A percentile compares a stretch with the other conserved stretches of the same genome.
Conservation (phyloP, 2,113 vertebrate genomes). For the Pontoporia blainvillei region DNA sequence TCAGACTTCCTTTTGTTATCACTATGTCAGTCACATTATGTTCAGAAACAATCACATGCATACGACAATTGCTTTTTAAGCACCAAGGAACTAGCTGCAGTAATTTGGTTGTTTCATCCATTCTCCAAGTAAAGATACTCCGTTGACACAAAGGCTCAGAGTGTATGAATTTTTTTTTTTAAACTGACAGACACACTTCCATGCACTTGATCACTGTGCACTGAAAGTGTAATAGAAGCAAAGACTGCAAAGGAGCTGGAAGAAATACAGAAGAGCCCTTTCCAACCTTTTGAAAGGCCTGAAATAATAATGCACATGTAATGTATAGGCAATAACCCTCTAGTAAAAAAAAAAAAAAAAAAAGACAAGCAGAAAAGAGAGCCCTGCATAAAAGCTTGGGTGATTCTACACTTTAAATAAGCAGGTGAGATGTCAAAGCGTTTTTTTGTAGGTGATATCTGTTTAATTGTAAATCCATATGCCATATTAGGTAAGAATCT, state of each 20-base stretch:
- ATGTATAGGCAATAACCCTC: background rate
- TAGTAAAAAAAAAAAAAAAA: background rate
- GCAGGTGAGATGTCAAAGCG: background rate
- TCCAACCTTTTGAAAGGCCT: background rate
- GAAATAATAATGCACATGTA: background rate
- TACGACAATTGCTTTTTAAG: constrained; percentile 39
- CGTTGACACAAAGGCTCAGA: background rate
- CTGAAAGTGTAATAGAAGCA: background rate
- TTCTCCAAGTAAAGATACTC: constrained; percentile 56
- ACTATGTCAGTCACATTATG: background rate
- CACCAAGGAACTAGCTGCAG: background rate
- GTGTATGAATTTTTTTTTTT: background rate
- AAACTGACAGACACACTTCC: background rate
- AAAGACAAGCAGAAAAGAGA: background rate
- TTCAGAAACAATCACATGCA: constrained; percentile 13
- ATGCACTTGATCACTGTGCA: background rate
- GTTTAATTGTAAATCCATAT: background rate
- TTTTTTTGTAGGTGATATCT: background rate
- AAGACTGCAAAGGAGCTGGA: background rate
- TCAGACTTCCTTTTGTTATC: background rate
- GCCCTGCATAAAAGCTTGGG: background rate
- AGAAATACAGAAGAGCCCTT: background rate
- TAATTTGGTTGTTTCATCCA: constrained; percentile 20
- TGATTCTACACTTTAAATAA: background rate
- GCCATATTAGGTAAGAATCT: background rate